Evolutionary conservation across 2,113 vertebrate genomes (phyloP).

Genomic region (Phoxinus phoxinus): DNA sequence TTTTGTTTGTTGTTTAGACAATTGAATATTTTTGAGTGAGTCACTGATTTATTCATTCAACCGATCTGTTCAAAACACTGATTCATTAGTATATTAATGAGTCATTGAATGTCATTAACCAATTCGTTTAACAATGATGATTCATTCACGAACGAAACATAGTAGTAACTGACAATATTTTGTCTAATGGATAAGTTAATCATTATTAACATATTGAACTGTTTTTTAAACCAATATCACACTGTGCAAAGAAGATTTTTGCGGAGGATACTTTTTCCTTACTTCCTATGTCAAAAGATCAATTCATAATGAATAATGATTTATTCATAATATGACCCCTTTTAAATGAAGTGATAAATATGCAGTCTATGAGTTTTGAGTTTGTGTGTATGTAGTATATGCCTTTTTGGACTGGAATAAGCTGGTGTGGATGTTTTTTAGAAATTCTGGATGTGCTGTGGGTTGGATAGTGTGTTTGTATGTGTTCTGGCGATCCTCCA

Average conservation of each 20-base stretch:
- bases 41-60: neutral
- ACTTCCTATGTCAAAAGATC: neutral
- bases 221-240: neutral
- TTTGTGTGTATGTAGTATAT: conserved; percentile 41
- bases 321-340: neutral
- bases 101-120: neutral
- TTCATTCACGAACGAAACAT: neutral
- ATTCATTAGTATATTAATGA: neutral
- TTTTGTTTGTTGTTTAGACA: too few relatives aligned
- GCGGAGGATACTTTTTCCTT: neutral
- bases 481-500: conserved; percentile 55
- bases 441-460: neutral
- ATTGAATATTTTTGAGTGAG: neutral
- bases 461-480: conserved; percentile 46
- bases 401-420: conserved; percentile 21
- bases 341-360: conserved; percentile 4
- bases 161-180: neutral
- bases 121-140: neutral
- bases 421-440: neutral
- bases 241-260: neutral
- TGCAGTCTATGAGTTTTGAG: neutral
- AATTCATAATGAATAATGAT: too few relatives aligned
- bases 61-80: neutral
- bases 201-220: neutral
- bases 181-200: neutral